Conservation (phyloP, 2,113 vertebrate species). For the Macrotus californicus region DNA sequence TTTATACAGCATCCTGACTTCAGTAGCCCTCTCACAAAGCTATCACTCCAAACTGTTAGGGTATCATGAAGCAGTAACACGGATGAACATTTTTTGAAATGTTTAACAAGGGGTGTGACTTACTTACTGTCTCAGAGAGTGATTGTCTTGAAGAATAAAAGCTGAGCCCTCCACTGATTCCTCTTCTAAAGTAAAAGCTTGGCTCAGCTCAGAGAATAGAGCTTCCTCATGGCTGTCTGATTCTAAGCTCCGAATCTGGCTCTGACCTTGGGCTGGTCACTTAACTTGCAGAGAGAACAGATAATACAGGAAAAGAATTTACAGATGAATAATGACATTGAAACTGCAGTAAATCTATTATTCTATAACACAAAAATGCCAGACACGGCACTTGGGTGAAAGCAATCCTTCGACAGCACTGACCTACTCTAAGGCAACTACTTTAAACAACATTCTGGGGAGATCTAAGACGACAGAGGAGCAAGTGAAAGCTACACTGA, state of each 20-base stretch:
- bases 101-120: neutral
- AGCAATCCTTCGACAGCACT: neutral
- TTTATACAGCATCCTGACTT: neutral
- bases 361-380: neutral
- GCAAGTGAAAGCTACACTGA: no score
- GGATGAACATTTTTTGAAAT: neutral
- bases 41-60: neutral
- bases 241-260: neutral
- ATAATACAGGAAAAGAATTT: neutral
- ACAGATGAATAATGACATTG: neutral
- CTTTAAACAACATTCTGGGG: neutral
- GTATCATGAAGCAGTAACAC: neutral
- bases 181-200: neutral
- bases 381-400: neutral
- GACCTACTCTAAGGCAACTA: neutral
- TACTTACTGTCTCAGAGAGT: neutral
- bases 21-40: neutral
- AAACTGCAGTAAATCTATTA: neutral
- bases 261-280: neutral
- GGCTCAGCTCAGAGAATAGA: neutral
- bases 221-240: neutral
- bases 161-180: neutral
- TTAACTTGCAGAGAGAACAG: neutral
- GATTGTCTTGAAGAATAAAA: neutral
- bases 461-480: no score